These are phyloP conservation scores for Valencia hispanica DNA, from an alignment of 2,797 vertebrate genomes.

Conservation along the genomic window DNA sequence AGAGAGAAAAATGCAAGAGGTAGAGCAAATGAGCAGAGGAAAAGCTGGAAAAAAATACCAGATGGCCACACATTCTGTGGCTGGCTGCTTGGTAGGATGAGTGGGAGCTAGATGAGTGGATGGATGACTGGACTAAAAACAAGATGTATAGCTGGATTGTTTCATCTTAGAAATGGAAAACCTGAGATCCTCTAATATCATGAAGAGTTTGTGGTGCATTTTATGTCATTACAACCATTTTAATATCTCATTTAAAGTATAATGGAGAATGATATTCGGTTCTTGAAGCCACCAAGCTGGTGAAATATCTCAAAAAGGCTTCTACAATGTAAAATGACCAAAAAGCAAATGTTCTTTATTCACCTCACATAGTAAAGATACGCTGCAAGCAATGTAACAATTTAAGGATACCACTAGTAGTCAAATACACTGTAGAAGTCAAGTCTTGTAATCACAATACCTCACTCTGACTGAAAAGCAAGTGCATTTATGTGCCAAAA, in stretches of 20 bases:
- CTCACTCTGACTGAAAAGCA: too few relatives aligned
- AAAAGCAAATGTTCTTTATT: background rate
- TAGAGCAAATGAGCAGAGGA: slow-evolving; percentile 19
- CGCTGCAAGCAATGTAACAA: background rate
- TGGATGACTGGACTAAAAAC: slow-evolving; percentile 12
- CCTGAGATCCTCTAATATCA: slow-evolving; percentile 20
- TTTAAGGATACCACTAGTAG: background rate
- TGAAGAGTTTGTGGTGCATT: background rate
- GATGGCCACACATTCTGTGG: slow-evolving; percentile 35
- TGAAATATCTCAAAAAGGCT: background rate
- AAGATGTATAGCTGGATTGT: slow-evolving; percentile 18
- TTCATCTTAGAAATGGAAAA: slow-evolving; percentile 12
- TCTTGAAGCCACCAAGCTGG: background rate
- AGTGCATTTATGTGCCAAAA: too few relatives aligned
- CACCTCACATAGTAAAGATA: too few relatives aligned
- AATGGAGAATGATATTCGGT: background rate
- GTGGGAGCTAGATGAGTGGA: background rate
- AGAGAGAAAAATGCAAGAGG: slow-evolving; percentile 24
- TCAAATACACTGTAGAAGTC: too few relatives aligned
- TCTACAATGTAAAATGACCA: background rate
- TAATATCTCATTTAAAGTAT: background rate
- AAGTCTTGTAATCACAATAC: too few relatives aligned
- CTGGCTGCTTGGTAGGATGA: slow-evolving; percentile 24
- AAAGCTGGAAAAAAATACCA: slow-evolving; percentile 42
- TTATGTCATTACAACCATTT: background rate